Evolutionary conservation across 1,140 invertebrate species (phyloP).

Genomic region (Bombus fervidus): DNA sequence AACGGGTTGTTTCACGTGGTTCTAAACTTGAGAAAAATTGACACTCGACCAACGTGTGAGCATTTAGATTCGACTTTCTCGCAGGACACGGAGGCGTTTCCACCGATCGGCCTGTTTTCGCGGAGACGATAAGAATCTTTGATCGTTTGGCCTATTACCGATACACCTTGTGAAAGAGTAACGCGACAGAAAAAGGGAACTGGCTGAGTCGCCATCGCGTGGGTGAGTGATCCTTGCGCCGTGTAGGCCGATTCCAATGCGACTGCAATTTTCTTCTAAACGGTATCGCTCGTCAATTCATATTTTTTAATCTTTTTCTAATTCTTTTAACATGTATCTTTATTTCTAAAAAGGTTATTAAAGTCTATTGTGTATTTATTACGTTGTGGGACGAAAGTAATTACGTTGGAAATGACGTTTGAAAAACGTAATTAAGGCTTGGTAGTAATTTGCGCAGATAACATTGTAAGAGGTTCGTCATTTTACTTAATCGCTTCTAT

Average conservation of each 20-base stretch:
- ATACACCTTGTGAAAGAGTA: constrained; percentile 24
- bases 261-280: constrained; percentile 33
- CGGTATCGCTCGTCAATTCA: neutral
- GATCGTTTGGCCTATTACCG: constrained; percentile 27
- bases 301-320: neutral
- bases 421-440: neutral
- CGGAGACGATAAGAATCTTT: constrained; percentile 32
- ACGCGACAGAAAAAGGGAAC: neutral
- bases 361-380: neutral
- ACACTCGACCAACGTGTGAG: neutral
- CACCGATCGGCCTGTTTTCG: constrained; percentile 23
- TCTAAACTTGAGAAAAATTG: constrained; percentile 10
- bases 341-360: neutral
- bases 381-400: neutral
- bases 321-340: neutral
- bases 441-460: neutral
- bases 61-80: constrained; percentile 13
- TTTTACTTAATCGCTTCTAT: no score
- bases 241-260: neutral
- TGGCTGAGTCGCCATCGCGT: constrained; percentile 1
- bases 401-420: neutral
- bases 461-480: no score
- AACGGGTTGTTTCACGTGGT: neutral
- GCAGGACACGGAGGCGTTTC: constrained; percentile 30
- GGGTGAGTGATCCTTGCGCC: constrained; percentile 18